Percentiles rank a stretch among this genome's conserved stretches.
Conservation (phyloP, 2,113 vertebrate genomes). For the Eidolon helvum region DNA sequence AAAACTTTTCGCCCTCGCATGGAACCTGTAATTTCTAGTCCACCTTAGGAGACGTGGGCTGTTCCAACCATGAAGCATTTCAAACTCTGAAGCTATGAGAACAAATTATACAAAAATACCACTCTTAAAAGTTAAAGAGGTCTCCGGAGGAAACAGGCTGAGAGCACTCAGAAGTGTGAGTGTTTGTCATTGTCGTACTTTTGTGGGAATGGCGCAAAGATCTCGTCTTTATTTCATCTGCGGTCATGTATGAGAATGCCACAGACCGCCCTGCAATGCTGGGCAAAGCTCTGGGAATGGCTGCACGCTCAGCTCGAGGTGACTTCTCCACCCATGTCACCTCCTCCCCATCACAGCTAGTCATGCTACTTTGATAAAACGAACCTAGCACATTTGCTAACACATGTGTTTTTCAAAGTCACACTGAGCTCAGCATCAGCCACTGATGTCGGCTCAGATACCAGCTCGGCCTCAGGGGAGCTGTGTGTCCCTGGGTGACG, state of each 20-base stretch:
- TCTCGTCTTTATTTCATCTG: neutral
- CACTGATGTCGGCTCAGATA: neutral
- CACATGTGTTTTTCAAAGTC: neutral
- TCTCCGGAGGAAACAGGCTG: neutral
- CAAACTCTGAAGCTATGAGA: neutral
- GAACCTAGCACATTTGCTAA: neutral
- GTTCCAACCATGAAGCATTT: neutral
- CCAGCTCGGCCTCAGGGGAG: neutral
- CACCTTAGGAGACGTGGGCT: neutral
- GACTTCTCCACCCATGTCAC: neutral
- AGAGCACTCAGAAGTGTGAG: neutral
- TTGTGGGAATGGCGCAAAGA: neutral
- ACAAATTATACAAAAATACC: neutral
- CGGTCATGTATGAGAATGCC: neutral
- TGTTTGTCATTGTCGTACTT: neutral
- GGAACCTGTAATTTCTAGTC: neutral
- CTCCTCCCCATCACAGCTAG: accelerated
- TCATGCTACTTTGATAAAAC: neutral
- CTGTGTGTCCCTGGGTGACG: neutral
- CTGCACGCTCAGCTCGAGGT: accelerated
- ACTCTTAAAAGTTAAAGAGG: neutral
- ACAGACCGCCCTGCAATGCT: neutral
- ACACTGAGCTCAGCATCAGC: neutral
- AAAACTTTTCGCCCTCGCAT: neutral
- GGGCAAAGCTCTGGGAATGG: neutral